These are phyloP conservation scores for Ectropis crepuscularia DNA, from an alignment of 2,888 invertebrate species.

Conservation along the genomic window DNA sequence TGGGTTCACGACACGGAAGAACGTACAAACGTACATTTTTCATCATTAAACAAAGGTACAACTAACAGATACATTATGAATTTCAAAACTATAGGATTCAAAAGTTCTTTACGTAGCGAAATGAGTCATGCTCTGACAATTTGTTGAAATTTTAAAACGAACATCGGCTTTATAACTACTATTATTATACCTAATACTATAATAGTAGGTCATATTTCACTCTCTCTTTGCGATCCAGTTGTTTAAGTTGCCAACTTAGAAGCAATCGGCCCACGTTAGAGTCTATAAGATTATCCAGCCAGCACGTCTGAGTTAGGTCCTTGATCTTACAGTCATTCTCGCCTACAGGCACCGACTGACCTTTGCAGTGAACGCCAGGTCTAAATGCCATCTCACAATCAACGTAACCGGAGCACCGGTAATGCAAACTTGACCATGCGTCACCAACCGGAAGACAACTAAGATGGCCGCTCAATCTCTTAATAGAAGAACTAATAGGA, in stretches of 20 bases:
- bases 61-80: too few relatives aligned
- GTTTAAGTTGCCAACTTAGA: slow-evolving; percentile 27
- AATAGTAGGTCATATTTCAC: background rate
- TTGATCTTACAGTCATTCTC: slow-evolving; percentile 60
- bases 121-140: too few relatives aligned
- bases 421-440: slow-evolving; percentile 15
- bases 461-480: slow-evolving; percentile 26
- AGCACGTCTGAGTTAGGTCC: slow-evolving; percentile 46
- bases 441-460: slow-evolving; percentile 29
- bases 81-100: background rate
- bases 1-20: slow-evolving; percentile 5
- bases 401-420: slow-evolving; percentile 42
- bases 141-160: too few relatives aligned
- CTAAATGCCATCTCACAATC: slow-evolving; percentile 60
- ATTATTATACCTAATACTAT: too few relatives aligned
- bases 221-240: slow-evolving; percentile 19
- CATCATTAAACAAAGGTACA: too few relatives aligned
- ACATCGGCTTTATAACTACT: too few relatives aligned
- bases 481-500: slow-evolving; percentile 29
- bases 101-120: background rate
- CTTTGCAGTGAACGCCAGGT: slow-evolving; percentile 57
- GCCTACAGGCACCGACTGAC: slow-evolving; percentile 54
- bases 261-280: slow-evolving; percentile 25
- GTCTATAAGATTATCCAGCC: slow-evolving; percentile 17
- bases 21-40: background rate